A percentile compares a stretch with the other conserved stretches of the same genome.
Evolutionary conservation across 1,140 invertebrate genomes (phyloP).

Genomic region (Lucilia cuprina): DNA sequence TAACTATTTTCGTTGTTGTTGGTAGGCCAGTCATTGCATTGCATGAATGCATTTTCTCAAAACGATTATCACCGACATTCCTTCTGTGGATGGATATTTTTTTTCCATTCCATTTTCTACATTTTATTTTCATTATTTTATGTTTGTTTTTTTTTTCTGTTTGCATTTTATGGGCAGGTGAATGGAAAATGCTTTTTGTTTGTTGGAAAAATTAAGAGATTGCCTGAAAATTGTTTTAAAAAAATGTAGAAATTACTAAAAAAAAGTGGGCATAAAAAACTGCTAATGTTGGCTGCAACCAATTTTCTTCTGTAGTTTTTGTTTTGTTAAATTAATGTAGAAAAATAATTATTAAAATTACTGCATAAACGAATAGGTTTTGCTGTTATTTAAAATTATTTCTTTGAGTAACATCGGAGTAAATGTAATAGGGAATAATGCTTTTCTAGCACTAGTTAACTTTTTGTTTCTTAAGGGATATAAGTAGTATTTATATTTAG

Average conservation of each 20-base stretch:
- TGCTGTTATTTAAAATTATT: not conserved
- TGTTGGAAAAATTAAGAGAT: constrained; percentile 25
- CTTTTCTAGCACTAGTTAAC: too few relatives aligned
- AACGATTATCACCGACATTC: constrained; percentile 33
- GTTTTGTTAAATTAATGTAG: constrained; percentile 12
- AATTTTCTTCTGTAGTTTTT: not conserved
- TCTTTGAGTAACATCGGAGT: too few relatives aligned
- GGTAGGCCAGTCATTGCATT: constrained; percentile 13
- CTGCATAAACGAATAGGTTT: not conserved
- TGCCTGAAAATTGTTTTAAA: constrained; percentile 21
- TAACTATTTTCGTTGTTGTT: not conserved
- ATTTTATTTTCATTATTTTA: not conserved
- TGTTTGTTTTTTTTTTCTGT: not conserved
- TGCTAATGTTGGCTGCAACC: too few relatives aligned
- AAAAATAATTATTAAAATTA: constrained; percentile 29
- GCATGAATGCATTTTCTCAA: constrained; percentile 29
- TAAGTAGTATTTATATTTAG: too few relatives aligned
- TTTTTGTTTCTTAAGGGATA: too few relatives aligned
- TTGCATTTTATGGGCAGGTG: not conserved
- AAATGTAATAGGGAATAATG: too few relatives aligned
- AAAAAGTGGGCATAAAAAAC: not conserved
- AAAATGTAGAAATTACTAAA: not conserved
- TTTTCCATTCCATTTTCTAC: not conserved
- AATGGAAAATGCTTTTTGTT: constrained; percentile 1
- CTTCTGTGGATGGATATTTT: not conserved